These are phyloP conservation scores for Lasioglossum marginatum DNA, from an alignment of 2,888 invertebrate species.

Conservation along the genomic window DNA sequence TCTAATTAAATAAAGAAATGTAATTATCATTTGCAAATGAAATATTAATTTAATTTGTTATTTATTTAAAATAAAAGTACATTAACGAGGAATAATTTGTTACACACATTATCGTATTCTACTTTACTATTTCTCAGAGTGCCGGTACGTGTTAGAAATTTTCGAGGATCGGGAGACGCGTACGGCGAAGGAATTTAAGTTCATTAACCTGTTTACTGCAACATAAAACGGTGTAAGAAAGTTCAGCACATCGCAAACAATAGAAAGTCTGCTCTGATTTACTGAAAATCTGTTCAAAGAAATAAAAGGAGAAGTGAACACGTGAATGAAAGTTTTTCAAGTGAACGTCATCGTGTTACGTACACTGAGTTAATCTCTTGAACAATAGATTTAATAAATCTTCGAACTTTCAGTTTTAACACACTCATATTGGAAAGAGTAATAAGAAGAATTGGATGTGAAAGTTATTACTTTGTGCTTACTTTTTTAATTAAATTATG, in stretches of 20 bases:
- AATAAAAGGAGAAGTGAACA: neutral
- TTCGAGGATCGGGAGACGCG: neutral
- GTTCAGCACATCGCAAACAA: slow-evolving; percentile 12
- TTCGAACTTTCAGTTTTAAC: neutral
- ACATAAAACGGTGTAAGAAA: slow-evolving; percentile 6
- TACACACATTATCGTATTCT: neutral
- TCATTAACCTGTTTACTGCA: slow-evolving; percentile 8
- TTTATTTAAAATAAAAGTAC: neutral
- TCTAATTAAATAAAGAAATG: neutral
- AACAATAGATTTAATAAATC: neutral
- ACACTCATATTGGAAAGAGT: neutral
- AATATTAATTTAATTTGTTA: neutral
- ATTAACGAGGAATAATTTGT: too few species aligned
- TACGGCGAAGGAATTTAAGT: neutral
- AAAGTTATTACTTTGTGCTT: too few species aligned
- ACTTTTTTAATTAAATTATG: too few species aligned
- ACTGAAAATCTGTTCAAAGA: neutral
- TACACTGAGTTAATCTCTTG: neutral
- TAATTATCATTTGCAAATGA: neutral
- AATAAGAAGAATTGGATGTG: too few species aligned
- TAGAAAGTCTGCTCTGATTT: slow-evolving; percentile 7
- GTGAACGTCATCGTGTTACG: neutral
- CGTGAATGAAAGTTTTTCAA: neutral
- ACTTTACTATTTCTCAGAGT: neutral
- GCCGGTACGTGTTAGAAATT: neutral